Evolutionary conservation across 2,113 vertebrate genomes (phyloP).

Genomic region (Recurvirostra avosetta): DNA sequence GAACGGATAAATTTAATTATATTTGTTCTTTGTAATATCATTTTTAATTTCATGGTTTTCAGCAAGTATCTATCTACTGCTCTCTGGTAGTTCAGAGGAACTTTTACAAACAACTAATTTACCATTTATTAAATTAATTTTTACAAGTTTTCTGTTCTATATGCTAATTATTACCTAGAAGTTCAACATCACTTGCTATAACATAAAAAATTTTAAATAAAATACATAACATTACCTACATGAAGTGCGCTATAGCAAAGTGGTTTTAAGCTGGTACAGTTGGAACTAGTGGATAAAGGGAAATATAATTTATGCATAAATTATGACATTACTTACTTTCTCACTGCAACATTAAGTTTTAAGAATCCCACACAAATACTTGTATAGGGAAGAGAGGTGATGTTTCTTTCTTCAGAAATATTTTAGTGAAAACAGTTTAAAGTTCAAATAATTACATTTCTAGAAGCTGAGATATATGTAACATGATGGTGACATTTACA

Average conservation of each 20-base stretch:
- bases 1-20: neutral
- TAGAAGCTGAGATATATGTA: neutral
- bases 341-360: too few relatives aligned
- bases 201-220: neutral
- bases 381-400: neutral
- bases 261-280: neutral
- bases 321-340: neutral
- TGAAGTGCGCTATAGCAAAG: neutral
- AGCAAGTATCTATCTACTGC: neutral
- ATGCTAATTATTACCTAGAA: neutral
- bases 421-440: neutral
- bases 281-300: neutral
- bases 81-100: neutral
- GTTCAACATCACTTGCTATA: neutral
- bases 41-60: neutral
- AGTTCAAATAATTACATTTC: neutral
- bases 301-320: neutral
- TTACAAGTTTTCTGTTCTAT: neutral
- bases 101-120: neutral
- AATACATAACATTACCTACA: fast-evolving
- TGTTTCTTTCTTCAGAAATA: neutral
- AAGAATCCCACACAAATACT: neutral
- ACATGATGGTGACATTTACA: neutral
- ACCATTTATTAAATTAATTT: neutral
- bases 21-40: neutral